phyloP scores from a whole-genome alignment of 1,140 invertebrate species.

The Dermatophagoides farinae region DNA sequence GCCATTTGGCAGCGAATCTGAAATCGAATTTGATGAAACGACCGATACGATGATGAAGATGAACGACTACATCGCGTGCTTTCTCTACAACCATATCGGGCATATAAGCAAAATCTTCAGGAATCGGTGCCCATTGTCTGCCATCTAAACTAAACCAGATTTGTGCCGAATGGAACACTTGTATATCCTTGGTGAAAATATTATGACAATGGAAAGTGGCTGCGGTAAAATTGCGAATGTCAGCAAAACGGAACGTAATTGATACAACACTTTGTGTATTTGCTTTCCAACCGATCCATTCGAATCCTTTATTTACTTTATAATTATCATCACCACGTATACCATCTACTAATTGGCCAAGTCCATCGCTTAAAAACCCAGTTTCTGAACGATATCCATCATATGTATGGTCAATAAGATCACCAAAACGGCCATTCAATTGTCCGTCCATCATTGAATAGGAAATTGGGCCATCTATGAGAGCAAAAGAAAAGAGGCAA shows the following conservation, averaged over 20 bases:
- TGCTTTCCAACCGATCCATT: constrained; percentile 64
- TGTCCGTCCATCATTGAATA: constrained; percentile 68
- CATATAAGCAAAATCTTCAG: constrained; percentile 32
- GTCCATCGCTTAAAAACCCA: constrained; percentile 44
- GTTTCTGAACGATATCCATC: constrained; percentile 55
- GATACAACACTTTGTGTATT: constrained; percentile 25
- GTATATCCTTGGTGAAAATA: constrained; percentile 40
- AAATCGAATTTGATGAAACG: constrained; percentile 57
- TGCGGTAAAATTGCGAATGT: constrained; percentile 59
- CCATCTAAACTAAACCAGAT: constrained; percentile 60
- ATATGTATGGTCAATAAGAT: constrained; percentile 74
- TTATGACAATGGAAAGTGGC: constrained; percentile 59
- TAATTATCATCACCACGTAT: constrained; percentile 55
- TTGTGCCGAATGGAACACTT: constrained; percentile 54
- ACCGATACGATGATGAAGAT: constrained; percentile 57
- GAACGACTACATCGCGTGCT: constrained; percentile 58
- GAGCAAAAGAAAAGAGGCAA: background rate
- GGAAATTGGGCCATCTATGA: constrained; percentile 48
- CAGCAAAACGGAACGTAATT: constrained; percentile 68
- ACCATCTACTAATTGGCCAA: constrained; percentile 74
- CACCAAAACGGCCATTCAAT: constrained; percentile 43
- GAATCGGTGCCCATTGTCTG: constrained; percentile 31
- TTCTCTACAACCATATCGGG: constrained; percentile 61
- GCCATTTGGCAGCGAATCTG: constrained; percentile 60
- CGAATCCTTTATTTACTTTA: constrained; percentile 48